These are phyloP conservation scores for Microctonus brassicae DNA, from an alignment of 2,888 invertebrate genomes.

Conservation along the genomic window DNA sequence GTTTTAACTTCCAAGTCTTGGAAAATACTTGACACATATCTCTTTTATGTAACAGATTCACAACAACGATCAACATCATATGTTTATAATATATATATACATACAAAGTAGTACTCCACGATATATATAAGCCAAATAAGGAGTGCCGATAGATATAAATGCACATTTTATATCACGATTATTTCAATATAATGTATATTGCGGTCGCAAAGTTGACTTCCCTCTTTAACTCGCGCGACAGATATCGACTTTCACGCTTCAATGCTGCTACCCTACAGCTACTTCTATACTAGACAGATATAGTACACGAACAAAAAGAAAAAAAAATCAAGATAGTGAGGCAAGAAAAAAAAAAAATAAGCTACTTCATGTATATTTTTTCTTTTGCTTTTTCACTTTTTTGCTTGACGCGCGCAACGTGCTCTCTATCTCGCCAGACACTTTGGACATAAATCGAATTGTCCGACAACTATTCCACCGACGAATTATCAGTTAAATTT, in stretches of 20 bases:
- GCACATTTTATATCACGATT: slow-evolving; percentile 34
- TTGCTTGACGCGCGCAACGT: neutral
- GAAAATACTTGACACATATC: slow-evolving; percentile 42
- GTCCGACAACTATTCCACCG: neutral
- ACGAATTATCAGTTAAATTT: slow-evolving; percentile 3
- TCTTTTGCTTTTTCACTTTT: neutral
- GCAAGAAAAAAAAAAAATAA: neutral
- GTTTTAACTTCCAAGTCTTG: slow-evolving; percentile 8
- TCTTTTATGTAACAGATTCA: slow-evolving; percentile 52
- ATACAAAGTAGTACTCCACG: slow-evolving; percentile 33
- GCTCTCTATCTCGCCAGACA: neutral
- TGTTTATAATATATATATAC: too few species aligned
- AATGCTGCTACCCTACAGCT: neutral
- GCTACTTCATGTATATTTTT: neutral
- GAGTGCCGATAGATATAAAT: slow-evolving; percentile 6
- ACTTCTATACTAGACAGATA: neutral
- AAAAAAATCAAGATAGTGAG: neutral
- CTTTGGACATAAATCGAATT: slow-evolving; percentile 5
- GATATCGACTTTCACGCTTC: slow-evolving; percentile 22
- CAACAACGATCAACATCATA: slow-evolving; percentile 17
- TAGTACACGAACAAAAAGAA: neutral
- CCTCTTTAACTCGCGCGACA: slow-evolving; percentile 13
- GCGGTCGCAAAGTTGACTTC: slow-evolving; percentile 11
- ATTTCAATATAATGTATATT: slow-evolving; percentile 29
- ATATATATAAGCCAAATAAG: slow-evolving; percentile 23